These are phyloP conservation scores for Cydia strobilella DNA, from an alignment of 1,140 invertebrate species.

Conservation along the genomic window DNA sequence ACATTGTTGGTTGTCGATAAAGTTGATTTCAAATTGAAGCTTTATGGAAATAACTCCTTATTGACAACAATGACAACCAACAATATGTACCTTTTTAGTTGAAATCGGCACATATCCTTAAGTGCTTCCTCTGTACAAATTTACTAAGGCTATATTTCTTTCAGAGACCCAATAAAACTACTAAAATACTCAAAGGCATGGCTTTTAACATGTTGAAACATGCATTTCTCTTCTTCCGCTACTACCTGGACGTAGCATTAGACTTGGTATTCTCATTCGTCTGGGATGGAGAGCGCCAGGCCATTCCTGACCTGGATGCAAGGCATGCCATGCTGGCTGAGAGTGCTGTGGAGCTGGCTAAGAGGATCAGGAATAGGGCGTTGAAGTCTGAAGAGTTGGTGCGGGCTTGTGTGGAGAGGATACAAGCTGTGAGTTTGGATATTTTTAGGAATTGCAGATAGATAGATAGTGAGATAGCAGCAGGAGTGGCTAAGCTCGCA, in stretches of 20 bases:
- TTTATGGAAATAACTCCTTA: too few species aligned
- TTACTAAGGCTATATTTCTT: constrained; percentile 34
- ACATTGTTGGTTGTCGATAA: too few species aligned
- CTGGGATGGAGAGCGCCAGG: constrained; percentile 79
- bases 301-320: constrained; percentile 80
- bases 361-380: constrained; percentile 83
- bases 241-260: constrained; percentile 57
- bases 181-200: constrained; percentile 62
- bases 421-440: constrained; percentile 83
- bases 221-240: constrained; percentile 53
- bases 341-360: constrained; percentile 84
- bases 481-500: too few species aligned
- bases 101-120: too few species aligned
- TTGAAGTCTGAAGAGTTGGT: constrained; percentile 87
- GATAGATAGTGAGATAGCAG: too few species aligned
- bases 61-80: too few species aligned
- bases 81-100: too few species aligned
- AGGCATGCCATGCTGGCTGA: constrained; percentile 82
- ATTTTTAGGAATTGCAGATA: too few species aligned
- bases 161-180: constrained; percentile 55
- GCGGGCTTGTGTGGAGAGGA: constrained; percentile 87
- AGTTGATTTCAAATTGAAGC: too few species aligned
- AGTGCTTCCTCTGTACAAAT: neutral
- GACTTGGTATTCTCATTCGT: constrained; percentile 73
- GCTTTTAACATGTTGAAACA: constrained; percentile 56